phyloP scores from a whole-genome alignment of 2,888 invertebrate genomes.

The Epistrophe grossulariae region DNA sequence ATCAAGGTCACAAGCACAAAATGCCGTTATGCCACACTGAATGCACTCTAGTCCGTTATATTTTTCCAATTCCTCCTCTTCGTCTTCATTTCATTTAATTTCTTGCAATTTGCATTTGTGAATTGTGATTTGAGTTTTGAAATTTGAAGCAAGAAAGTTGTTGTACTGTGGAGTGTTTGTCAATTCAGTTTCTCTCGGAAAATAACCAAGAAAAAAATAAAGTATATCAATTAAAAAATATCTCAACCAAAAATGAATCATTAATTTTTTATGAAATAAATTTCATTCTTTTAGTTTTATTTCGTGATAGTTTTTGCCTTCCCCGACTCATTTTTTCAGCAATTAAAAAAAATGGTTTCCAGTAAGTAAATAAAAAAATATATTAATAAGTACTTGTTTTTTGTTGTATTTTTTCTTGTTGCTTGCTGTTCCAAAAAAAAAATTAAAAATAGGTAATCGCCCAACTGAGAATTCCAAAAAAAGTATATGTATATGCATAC shows the following conservation, averaged over 20 bases:
- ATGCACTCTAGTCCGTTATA: constrained; percentile 65
- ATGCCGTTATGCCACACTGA: constrained; percentile 71
- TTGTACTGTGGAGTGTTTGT: constrained; percentile 48
- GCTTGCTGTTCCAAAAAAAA: background rate
- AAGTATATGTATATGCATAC: background rate
- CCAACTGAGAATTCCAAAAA: background rate
- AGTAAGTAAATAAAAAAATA: constrained; percentile 57
- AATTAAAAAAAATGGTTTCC: constrained; percentile 62
- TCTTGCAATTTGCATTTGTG: constrained; percentile 22
- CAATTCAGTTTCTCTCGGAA: constrained; percentile 32
- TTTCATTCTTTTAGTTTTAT: constrained; percentile 2
- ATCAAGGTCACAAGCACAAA: constrained; percentile 69
- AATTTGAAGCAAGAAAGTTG: constrained; percentile 19
- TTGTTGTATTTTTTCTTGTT: background rate
- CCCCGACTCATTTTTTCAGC: background rate
- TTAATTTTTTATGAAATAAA: background rate
- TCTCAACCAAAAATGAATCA: background rate
- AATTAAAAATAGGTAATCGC: background rate
- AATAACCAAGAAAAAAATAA: background rate
- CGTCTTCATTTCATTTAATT: background rate
- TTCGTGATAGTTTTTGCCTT: constrained; percentile 28
- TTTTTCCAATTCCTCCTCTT: constrained; percentile 42
- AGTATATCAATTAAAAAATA: background rate
- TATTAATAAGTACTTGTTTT: background rate
- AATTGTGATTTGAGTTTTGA: constrained; percentile 49